Percentiles rank a stretch among this genome's conserved stretches.
phyloP scores from a whole-genome alignment of 2,113 vertebrate genomes.

The Corythaixoides concolor region DNA sequence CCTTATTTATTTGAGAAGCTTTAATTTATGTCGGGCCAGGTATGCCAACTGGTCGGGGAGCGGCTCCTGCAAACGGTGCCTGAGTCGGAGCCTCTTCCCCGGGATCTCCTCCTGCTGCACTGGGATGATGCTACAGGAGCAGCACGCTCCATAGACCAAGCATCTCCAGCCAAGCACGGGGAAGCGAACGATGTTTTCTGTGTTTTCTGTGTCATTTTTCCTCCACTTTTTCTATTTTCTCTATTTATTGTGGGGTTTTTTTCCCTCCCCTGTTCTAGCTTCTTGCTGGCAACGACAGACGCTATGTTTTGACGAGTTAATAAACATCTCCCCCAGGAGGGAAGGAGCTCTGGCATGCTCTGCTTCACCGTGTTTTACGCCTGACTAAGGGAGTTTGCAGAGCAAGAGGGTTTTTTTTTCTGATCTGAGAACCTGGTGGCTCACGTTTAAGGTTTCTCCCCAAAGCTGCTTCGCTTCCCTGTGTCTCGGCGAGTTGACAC shows the following conservation, averaged over 20 bases:
- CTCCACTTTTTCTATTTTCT: not conserved
- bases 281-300: slow-evolving; percentile 14
- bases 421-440: not conserved
- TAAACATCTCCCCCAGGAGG: slow-evolving; percentile 31
- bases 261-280: not conserved
- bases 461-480: not conserved
- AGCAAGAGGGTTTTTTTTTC: slow-evolving; percentile 26
- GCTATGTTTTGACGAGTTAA: slow-evolving; percentile 47
- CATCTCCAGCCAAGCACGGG: not conserved
- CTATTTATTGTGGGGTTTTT: fast-evolving
- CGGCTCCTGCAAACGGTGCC: fast-evolving
- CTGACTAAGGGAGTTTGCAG: slow-evolving; percentile 1
- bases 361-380: not conserved
- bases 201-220: not conserved
- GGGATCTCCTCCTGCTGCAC: not conserved
- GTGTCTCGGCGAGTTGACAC: not conserved
- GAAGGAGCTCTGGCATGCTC: not conserved
- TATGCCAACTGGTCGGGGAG: not conserved
- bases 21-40: not conserved
- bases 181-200: fast-evolving
- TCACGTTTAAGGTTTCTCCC: not conserved
- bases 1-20: not conserved
- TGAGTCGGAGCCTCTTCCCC: fast-evolving
- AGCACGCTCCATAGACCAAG: fast-evolving
- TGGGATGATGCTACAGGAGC: not conserved